Conservation (phyloP, 2,888 invertebrate genomes). For the Chrysodeixis includens region DNA sequence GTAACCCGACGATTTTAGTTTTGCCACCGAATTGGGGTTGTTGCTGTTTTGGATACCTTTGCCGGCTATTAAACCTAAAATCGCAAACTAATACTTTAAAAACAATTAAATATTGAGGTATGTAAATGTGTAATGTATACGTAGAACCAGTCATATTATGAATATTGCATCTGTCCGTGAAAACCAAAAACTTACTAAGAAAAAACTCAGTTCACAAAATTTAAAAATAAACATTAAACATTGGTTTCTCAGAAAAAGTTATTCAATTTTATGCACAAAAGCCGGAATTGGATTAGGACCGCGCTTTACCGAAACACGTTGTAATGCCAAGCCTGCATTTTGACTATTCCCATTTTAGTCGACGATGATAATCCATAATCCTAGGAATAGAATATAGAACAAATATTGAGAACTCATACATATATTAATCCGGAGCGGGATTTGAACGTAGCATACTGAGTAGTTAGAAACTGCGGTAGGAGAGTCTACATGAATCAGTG, state of each 20-base stretch:
- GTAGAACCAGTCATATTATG: too few species aligned
- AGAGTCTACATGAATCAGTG: background rate
- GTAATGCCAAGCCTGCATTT: too few species aligned
- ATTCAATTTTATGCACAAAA: too few species aligned
- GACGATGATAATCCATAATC: background rate
- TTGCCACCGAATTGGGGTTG: conserved; percentile 13
- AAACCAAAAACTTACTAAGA: too few species aligned
- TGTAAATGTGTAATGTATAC: too few species aligned
- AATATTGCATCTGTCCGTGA: too few species aligned
- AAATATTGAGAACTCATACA: background rate
- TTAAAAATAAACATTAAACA: too few species aligned
- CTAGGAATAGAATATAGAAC: conserved; percentile 4
- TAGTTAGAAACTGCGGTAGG: background rate
- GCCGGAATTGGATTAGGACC: too few species aligned
- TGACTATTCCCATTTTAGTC: background rate
- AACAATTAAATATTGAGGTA: too few species aligned
- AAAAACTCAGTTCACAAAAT: too few species aligned
- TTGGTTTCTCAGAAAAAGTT: too few species aligned
- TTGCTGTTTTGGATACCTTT: background rate
- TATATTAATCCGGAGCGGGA: conserved; percentile 2
- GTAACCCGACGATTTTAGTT: conserved; percentile 20
- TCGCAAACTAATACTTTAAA: background rate
- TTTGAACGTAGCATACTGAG: conserved; percentile 4
- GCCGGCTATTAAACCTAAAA: background rate
- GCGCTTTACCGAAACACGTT: too few species aligned